A percentile compares a stretch with the other conserved stretches of the same genome.
These are phyloP conservation scores for Nymphalis c-album DNA, from an alignment of 2,888 invertebrate species.

Conservation along the genomic window DNA sequence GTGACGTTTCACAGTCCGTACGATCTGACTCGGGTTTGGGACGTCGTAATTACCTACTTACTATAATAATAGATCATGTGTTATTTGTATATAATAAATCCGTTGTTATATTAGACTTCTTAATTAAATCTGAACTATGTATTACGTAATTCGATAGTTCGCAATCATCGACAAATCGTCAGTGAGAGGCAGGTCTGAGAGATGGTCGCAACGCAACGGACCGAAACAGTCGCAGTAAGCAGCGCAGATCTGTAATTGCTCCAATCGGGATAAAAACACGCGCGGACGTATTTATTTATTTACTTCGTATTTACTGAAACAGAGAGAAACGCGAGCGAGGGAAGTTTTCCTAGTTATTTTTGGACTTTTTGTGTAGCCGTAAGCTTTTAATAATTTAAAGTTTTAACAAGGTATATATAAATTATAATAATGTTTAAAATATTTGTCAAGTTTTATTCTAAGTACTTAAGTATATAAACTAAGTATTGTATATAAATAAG, in stretches of 20 bases:
- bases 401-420: too few relatives aligned
- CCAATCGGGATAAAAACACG: constrained; percentile 74
- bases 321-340: constrained; percentile 55
- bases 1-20: too few relatives aligned
- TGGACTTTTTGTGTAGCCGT: constrained; percentile 15
- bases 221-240: constrained; percentile 11
- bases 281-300: constrained; percentile 76
- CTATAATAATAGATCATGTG: too few relatives aligned
- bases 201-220: background rate
- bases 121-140: background rate
- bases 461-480: too few relatives aligned
- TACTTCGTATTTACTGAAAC: constrained; percentile 76
- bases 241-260: constrained; percentile 61
- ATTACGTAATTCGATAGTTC: background rate
- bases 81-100: too few relatives aligned
- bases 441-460: too few relatives aligned
- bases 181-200: background rate
- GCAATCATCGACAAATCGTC: background rate
- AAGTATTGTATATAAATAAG: too few relatives aligned
- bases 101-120: too few relatives aligned
- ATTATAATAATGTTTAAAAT: too few relatives aligned
- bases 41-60: too few relatives aligned
- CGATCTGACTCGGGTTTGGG: too few relatives aligned
- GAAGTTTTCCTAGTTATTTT: constrained; percentile 35
- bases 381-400: constrained; percentile 8